Evolutionary conservation across 2,113 vertebrate species (phyloP).

Genomic region (Stictonetta naevosa): DNA sequence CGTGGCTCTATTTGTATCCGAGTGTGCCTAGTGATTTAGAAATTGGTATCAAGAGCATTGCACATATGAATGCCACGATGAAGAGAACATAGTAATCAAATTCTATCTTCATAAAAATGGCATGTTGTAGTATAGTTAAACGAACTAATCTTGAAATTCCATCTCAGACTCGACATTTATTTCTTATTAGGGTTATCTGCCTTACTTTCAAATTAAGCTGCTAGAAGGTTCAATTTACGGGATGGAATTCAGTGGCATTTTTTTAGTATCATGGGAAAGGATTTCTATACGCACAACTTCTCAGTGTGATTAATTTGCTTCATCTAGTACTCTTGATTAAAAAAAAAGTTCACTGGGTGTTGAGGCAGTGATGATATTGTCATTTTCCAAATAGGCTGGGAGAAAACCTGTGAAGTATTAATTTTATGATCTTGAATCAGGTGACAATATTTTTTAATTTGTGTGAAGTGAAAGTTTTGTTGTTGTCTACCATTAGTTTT

Average conservation of each 20-base stretch:
- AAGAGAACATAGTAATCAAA: slow-evolving; percentile 7
- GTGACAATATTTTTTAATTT: not conserved
- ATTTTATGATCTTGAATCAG: not conserved
- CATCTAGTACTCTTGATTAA: slow-evolving; percentile 6
- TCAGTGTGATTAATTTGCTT: slow-evolving; percentile 21
- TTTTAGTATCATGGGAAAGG: not conserved
- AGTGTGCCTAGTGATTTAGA: not conserved
- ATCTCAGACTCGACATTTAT: not conserved
- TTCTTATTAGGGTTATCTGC: slow-evolving; percentile 26
- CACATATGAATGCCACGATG: not conserved
- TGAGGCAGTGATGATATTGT: not conserved
- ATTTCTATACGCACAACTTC: not conserved
- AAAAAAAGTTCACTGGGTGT: slow-evolving; percentile 14
- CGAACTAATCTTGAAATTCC: slow-evolving; percentile 36
- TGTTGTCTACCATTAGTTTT: not conserved
- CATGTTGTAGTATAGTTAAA: not conserved
- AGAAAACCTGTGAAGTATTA: not conserved
- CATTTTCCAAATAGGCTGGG: not conserved
- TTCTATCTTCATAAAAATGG: not conserved
- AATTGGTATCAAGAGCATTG: not conserved
- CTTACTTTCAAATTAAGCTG: slow-evolving; percentile 37
- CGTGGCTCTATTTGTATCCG: not conserved
- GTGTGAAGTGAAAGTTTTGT: not conserved
- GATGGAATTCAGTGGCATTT: not conserved
- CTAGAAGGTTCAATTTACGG: slow-evolving; percentile 19